These are phyloP conservation scores for Lepilemur ruficaudatus DNA, from an alignment of 2,797 vertebrate genomes.

Conservation along the genomic window DNA sequence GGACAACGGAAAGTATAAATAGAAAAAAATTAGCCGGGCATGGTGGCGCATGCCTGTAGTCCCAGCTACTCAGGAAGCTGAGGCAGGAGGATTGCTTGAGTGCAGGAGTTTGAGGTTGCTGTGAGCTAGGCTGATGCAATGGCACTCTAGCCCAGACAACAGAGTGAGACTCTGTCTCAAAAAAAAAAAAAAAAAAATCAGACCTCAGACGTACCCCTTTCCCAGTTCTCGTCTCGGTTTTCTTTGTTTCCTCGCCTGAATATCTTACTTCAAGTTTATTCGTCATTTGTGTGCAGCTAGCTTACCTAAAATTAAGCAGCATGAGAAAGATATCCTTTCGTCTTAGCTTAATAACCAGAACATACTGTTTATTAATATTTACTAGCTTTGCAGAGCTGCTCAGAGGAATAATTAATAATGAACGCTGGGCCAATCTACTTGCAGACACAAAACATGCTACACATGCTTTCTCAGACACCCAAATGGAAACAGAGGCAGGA, in stretches of 20 bases:
- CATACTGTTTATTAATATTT: slow-evolving; percentile 54
- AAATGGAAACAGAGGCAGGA: not conserved
- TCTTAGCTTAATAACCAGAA: slow-evolving; percentile 8
- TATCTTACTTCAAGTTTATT: not conserved
- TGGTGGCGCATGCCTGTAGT: too few species aligned
- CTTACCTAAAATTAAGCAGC: not conserved
- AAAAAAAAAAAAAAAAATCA: not conserved
- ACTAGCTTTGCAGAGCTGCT: slow-evolving; percentile 29
- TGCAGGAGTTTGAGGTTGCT: too few species aligned
- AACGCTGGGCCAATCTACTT: slow-evolving; percentile 9
- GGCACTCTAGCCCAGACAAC: too few species aligned
- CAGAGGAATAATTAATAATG: slow-evolving; percentile 39
- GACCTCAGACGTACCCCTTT: not conserved
- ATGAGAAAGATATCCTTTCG: not conserved
- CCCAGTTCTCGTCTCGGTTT: not conserved
- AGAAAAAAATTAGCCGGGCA: too few species aligned
- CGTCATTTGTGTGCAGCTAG: not conserved
- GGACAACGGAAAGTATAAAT: too few species aligned
- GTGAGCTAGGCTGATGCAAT: too few species aligned
- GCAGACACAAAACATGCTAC: not conserved
- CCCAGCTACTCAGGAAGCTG: too few species aligned
- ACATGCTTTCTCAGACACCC: not conserved
- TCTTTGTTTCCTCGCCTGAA: not conserved
- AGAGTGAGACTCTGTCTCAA: too few species aligned
- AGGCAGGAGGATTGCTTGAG: too few species aligned